Percentiles rank a stretch among this genome's conserved stretches.
These are phyloP conservation scores for Collichthys lucidus DNA, from an alignment of 2,113 vertebrate species.

Conservation along the genomic window DNA sequence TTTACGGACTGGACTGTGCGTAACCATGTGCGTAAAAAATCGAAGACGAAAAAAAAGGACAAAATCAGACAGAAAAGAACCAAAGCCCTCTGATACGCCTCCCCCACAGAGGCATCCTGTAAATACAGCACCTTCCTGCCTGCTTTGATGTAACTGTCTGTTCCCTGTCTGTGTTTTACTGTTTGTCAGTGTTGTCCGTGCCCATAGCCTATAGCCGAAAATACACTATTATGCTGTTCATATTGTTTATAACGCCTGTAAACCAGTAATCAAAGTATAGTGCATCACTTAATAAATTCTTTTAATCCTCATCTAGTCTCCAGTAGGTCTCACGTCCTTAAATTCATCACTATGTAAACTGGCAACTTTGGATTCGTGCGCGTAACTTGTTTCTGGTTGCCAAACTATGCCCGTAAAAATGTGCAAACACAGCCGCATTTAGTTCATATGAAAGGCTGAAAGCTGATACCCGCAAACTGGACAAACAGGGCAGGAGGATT, in stretches of 20 bases:
- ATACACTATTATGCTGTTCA: constrained; percentile 56
- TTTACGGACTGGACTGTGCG: constrained; percentile 46
- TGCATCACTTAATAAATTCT: constrained; percentile 76
- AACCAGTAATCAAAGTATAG: constrained; percentile 70
- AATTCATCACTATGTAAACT: neutral
- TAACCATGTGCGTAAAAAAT: constrained; percentile 30
- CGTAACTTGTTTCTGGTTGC: neutral
- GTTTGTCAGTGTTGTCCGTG: constrained; percentile 69
- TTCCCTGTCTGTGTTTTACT: constrained; percentile 53
- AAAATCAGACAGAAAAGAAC: constrained; percentile 47
- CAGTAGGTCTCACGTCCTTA: constrained; percentile 19
- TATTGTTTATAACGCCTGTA: constrained; percentile 78
- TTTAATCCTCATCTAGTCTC: constrained; percentile 55
- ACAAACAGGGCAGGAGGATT: constrained; percentile 7
- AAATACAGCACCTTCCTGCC: constrained; percentile 72
- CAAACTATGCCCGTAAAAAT: neutral
- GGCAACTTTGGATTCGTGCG: neutral
- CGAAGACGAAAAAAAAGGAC: constrained; percentile 40
- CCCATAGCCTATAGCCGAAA: constrained; percentile 60
- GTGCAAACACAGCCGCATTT: constrained; percentile 9
- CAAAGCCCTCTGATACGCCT: constrained; percentile 49
- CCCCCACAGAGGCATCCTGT: constrained; percentile 62
- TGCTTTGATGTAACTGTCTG: constrained; percentile 70
- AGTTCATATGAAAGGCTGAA: constrained; percentile 10
- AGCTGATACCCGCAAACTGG: constrained; percentile 2